Evolutionary conservation across 1,140 invertebrate species (phyloP).

Genomic region (Conus ventricosus): DNA sequence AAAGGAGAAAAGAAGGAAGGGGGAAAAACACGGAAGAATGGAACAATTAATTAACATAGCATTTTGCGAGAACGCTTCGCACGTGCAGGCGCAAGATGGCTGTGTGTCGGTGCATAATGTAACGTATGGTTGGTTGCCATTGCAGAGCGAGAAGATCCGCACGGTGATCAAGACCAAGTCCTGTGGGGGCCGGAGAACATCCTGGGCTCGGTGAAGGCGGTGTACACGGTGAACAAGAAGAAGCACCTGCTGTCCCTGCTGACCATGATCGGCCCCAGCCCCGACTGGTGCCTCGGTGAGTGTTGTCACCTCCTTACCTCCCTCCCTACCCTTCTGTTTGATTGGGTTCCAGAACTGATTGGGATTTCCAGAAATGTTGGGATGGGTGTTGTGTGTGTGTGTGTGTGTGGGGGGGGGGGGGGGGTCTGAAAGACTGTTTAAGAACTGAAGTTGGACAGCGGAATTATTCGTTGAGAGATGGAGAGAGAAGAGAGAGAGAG

Average conservation of each 20-base stretch:
- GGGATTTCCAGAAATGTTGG: too few species aligned
- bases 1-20: too few species aligned
- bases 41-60: too few species aligned
- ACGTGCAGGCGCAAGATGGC: too few species aligned
- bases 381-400: constrained; percentile 82
- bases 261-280: constrained; percentile 93
- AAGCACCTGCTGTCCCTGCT: constrained; percentile 93
- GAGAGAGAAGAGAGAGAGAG: too few species aligned
- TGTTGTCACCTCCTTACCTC: constrained; percentile 89
- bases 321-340: constrained; percentile 70
- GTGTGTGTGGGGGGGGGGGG: constrained; percentile 54
- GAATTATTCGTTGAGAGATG: too few species aligned
- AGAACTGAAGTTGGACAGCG: too few species aligned
- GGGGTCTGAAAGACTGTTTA: too few species aligned
- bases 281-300: constrained; percentile 93
- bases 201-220: constrained; percentile 58
- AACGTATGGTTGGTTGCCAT: background rate
- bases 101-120: too few species aligned
- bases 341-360: too few species aligned
- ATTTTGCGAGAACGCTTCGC: too few species aligned
- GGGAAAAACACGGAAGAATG: too few species aligned
- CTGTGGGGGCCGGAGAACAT: constrained; percentile 67
- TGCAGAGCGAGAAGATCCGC: constrained; percentile 78
- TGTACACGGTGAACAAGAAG: constrained; percentile 84
- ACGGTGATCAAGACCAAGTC: constrained; percentile 92